Evolutionary conservation across 2,113 vertebrate species (phyloP), one percentile per base, ranked within the genome.

Genomic region (Istiophorus platypterus): DNA sequence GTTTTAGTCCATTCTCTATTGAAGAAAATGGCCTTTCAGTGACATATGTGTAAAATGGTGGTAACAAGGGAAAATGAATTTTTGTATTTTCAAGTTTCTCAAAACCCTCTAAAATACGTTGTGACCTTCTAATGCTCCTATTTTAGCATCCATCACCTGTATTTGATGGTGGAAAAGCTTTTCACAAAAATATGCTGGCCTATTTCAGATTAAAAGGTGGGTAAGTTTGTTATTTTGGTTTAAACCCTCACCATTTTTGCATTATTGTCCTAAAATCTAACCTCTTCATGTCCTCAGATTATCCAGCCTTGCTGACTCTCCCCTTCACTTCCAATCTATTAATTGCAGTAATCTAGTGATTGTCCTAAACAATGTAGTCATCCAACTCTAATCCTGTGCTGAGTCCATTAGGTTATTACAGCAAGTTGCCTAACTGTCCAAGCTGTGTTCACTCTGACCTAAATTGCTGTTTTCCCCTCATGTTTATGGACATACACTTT

Each of bases 261-360:
- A 39, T 74, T 57, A 66, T 69, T 71, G 42, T 68, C 14, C 22
- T 56, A n/a, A 73, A 76, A 62, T 45, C 24, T 56, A 59, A 66
- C 47, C 42, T 34, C 2, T 7, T 24, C 4, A 2, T 78, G 64
- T 71, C 77, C 49, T 66, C 52, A 75, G 58, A 72, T 84, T 52
- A 65, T 76, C 47, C 52, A 66, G 66, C 74, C 71, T 72, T 15
- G 14, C 59, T 66, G 34, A 72, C 74, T 74, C 54, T 49, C 61
- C 3, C 66, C 51, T 76, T 81, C 20, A 85, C 64, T 76, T 78
- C 41, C 77, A 78, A 78, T 88, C 54, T 78, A 74, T 80, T 81
- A 76, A 85, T 80, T 80, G 79, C 81, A 73, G 52, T 86, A 91
- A 91, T 89, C 90, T 75, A 63, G 37, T 72, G 65, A 67, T 76